Base-by-base conservation (phyloP, 37 sponge, comb jelly and placozoan genomes). In the Chondrosia reniformis region DNA sequence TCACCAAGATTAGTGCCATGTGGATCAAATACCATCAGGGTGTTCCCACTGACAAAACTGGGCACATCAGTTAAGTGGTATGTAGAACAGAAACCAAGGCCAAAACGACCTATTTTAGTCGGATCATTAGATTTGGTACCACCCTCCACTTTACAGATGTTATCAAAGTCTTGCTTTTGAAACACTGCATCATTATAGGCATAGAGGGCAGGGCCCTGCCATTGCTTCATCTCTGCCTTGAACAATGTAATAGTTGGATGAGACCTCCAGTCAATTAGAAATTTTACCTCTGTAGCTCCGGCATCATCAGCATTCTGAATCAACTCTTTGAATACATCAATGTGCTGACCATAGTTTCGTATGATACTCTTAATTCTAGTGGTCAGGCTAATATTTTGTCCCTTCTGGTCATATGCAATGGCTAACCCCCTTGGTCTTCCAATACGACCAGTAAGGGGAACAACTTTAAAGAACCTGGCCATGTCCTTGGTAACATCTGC, bases 281-380 rank as follows among this genome's bases (percentile, higher is more conserved):
- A 86, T 64, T 86, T 86, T 22, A 93, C 84, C 49, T 87, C 75
- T 34, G 76, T 84, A 13, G 94, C 94, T 42, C 65, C 65, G 30
- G 94, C 94, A 86, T 93, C 94, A 81, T 93, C 94, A 74, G 94
- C 94, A 89, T 93, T 93, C 79, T 93, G 94, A 33, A 89, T 79
- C 0, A 93, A 56, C 61, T 93, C 94, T 55, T 93, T 93, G 76
- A 93, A 89, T 31, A 93, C 83, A 71, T 86, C 90, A 54, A 83
- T 83, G 41, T 80, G 64, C 30, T 49, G 67, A 33, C 61, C 80
- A 67, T 93, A 93, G 32, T 84, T 90, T 45, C 76, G 25, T 22
- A 93, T 71, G 13, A 89, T 89, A 15, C 71, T 77, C 0, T 44
- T 59, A 13, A 93, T 81, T 25, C 94, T 55, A 9, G 67, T 42